Evolutionary conservation across 1,140 invertebrate genomes (phyloP), one percentile per base, ranked within the genome.

Genomic region (Drosophila grimshawi): DNA sequence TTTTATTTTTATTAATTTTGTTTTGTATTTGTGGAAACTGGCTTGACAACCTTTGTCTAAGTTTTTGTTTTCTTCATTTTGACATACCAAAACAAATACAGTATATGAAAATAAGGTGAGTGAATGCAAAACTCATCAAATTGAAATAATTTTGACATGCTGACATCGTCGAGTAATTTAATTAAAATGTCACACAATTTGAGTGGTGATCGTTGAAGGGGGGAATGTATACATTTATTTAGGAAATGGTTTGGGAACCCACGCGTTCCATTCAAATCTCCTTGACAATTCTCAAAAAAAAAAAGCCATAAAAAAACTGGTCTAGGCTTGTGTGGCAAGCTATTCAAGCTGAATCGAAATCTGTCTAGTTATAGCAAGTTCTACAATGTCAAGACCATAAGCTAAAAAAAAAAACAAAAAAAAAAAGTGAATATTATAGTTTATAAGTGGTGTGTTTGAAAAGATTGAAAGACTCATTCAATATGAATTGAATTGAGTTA

Each of bases 381-480:
- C 55, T 68, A 80, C 60, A 88, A 89, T 89, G 80, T 88, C 85
- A 89, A 89, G 83, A 85, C 75, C 83, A 74, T 88, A 85, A 89
- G 80, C 66, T 55, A 67, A 78, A 80, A 49, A 61, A 35, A 37
- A n/a, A 3, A 62, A 62, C 49, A 46, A n/a, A n/a, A n/a, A 3
- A 62, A 62, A 62, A 46, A n/a, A n/a, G 41, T 32, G 27, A 37
- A 33, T 27, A 30, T 27, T 41, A 3, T 8, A 53, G 11, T 43
- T 32, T 32, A 2, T 7, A 30, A 56, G 29, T 8, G 59, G 19
- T 35, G 30, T 1, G 35, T 33, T 61, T 19, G 45, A 49, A 7
- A 32, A 30, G 11, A 64, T 43, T 32, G 10, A 52, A 57, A 62
- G 35, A 8, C 8, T 27, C 5, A 19, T 39, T 63, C 46, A 63